Base-by-base conservation (phyloP, 2,797 vertebrate species). In the Enteromius unitaeniatus region DNA sequence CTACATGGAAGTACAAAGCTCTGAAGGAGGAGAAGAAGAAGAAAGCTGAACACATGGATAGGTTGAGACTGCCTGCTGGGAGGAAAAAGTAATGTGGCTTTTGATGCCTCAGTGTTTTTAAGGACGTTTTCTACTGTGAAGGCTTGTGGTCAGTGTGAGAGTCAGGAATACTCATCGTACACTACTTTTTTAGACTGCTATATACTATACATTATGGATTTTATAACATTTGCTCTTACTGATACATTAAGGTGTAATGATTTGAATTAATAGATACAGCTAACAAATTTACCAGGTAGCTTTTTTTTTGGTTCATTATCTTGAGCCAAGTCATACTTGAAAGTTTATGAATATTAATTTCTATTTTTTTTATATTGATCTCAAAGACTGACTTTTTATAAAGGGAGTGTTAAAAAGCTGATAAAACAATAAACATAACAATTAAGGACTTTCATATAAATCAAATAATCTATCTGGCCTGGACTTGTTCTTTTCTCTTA, bases 1-100 rank as follows among this genome's bases (percentile, higher is more conserved):
- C 98, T 87, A 97, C 96, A 84, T 99, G 98, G 97, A 93, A 95
- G 31, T 99, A 99, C 93, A 99, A 97, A 88, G 97, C 97, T 89
- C 90, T 96, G 51, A 96, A 93, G 87, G 95, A 97, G 82, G 96
- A n/a, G n/a, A n/a, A 97, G 84, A 93, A 91, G 89, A 94, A 89
- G 86, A 94, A 91, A 88, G 94, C 91, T 0, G 95, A 97, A 40
- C 94, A 95, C 69, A 91, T 92, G 68, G 95, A 97, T 55, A 93
- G 88, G 42, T 85, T 86, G 69, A 95, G 88, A 86, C 67, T 87
- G 90, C 15, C 90, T n/a, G 21, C 79, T 47, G 14, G 79, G 42
- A 79, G 67, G 34, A 92, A 78, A 69, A 92, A 86, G 84, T 91
- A 86, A 85, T 91, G 87, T 93, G 55, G 75, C 19, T 81, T 85